Conservation (phyloP, 2,113 vertebrate genomes). For the Tilapia sparmanii region DNA sequence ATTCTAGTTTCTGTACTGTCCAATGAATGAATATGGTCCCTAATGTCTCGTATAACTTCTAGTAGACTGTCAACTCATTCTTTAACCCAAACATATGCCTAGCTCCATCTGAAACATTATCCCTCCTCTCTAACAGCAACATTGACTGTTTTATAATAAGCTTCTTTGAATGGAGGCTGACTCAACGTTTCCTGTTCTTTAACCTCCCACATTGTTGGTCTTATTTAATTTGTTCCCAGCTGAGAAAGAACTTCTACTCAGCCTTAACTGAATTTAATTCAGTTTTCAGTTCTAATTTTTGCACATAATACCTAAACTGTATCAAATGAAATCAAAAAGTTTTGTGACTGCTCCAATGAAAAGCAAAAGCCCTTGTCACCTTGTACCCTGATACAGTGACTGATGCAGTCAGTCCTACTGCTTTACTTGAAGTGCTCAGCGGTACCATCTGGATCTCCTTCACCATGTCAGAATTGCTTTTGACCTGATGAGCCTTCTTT, state of each 20-base stretch:
- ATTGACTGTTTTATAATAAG: background rate
- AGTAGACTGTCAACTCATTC: conserved; percentile 54
- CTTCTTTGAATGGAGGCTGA: background rate
- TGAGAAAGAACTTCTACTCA: background rate
- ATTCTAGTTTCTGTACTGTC: conserved; percentile 36
- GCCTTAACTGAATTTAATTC: background rate
- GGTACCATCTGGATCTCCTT: background rate
- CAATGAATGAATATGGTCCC: background rate
- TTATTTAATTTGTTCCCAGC: background rate
- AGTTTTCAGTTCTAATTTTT: background rate
- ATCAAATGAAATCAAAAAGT: background rate
- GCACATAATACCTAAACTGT: background rate
- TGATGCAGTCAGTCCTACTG: background rate
- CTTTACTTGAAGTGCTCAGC: background rate
- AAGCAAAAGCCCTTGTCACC: background rate
- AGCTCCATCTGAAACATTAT: background rate
- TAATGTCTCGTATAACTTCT: conserved; percentile 28
- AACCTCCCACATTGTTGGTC: background rate
- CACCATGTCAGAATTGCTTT: background rate
- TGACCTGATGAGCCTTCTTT: rapidly evolving
- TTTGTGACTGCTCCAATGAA: background rate
- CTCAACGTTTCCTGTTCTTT: background rate
- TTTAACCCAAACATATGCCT: conserved; percentile 50
- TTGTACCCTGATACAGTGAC: background rate
- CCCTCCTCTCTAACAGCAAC: conserved; percentile 43